Base-by-base conservation (phyloP, 2,797 vertebrate species). In the Melopsittacus undulatus region DNA sequence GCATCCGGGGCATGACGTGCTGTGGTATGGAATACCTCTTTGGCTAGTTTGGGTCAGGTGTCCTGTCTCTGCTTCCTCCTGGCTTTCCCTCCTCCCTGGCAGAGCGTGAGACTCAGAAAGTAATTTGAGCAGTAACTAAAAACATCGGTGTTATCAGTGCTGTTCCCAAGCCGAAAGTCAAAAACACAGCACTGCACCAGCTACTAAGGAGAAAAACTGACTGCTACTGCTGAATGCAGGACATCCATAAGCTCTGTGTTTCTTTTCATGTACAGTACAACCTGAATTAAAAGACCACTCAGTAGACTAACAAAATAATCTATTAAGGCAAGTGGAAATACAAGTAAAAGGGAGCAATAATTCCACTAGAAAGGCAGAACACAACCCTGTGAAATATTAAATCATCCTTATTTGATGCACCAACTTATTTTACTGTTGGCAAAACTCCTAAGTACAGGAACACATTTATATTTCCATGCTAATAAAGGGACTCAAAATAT, bases 371-470 rank as follows among this genome's bases (percentile, higher is more conserved):
- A 87, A 70, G n/a, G 51, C 42, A 74, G 61, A 87, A 79, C 13
- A 49, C 5, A 91, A 43, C 21, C 9, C 22, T 15, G 1, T 2
- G 2, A 85, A 83, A 30, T 62, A 92, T 36, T 83, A 77, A 81
- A 79, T 78, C 32, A 48, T 26, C 61, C 23, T 63, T 84, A 68
- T 29, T 93, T 0, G 0, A 89, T 3, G 3, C 27, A 57, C 7
- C 36, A 85, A 78, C 26, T 72, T 67, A 40, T 42, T 80, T 91
- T 46, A 87, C 38, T 80, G 19, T 57, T 75, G 66, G 22, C 61
- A 93, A 95, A 94, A 80, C 45, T 57, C 54, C 83, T 64, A 87
- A 82, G 80, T 22, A 68, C 24, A 91, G 42, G 67, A 85, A 46
- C 11, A 72, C 11, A 26, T 67, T 79, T 67, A 40, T 67, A 73